Evolutionary conservation across 2,797 vertebrate genomes (phyloP).

Genomic region (Chaunax sp.): DNA sequence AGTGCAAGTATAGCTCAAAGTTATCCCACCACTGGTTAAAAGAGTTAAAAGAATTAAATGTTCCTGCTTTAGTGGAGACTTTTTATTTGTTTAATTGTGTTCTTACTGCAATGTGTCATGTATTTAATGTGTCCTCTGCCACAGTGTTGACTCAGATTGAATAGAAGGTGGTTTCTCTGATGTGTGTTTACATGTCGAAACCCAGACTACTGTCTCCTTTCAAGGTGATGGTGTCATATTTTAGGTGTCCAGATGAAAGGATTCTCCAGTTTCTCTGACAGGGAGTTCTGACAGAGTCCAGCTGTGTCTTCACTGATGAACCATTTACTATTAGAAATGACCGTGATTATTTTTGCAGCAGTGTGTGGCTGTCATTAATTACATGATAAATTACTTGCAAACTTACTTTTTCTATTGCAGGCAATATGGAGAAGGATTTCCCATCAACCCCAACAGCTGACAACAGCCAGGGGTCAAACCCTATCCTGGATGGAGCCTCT

Average conservation of each 20-base stretch:
- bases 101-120: too few relatives aligned
- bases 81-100: background rate
- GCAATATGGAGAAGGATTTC: constrained; percentile 66
- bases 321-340: background rate
- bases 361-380: background rate
- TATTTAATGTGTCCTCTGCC: background rate
- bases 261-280: constrained; percentile 1
- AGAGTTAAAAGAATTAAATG: too few relatives aligned
- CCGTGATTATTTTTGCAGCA: background rate
- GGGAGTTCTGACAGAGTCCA: constrained; percentile 1
- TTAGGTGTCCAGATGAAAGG: constrained; percentile 5
- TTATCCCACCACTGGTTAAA: too few relatives aligned
- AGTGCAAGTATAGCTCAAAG: background rate
- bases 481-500: constrained; percentile 36
- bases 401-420: constrained; percentile 27
- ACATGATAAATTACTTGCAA: background rate
- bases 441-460: constrained; percentile 44
- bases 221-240: constrained; percentile 23
- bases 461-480: constrained; percentile 35
- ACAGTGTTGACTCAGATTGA: background rate
- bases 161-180: background rate
- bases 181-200: background rate
- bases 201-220: background rate
- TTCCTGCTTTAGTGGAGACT: background rate
- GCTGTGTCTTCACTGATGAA: background rate